Evolutionary conservation across 2,888 invertebrate species (phyloP).

Genomic region (Sicus ferrugineus): DNA sequence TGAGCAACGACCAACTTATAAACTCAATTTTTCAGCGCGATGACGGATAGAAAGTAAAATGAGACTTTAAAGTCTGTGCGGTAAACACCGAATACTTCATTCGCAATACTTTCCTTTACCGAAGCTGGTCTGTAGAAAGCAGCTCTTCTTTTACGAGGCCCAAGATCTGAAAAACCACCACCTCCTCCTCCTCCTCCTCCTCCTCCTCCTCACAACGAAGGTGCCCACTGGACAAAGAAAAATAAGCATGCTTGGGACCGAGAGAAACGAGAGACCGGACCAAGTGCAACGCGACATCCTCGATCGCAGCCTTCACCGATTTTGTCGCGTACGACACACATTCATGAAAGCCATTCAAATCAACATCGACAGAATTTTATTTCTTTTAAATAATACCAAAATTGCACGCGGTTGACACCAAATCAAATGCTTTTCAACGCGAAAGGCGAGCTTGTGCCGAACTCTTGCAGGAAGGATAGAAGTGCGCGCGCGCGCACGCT

Average conservation of each 20-base stretch:
- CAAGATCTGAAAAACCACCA: not conserved
- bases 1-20: not conserved
- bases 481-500: constrained; percentile 58
- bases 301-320: constrained; percentile 8
- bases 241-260: not conserved
- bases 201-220: not conserved
- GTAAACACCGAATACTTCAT: constrained; percentile 12
- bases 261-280: not conserved
- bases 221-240: not conserved
- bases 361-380: constrained; percentile 48
- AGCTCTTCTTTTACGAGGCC: not conserved
- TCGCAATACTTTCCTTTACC: constrained; percentile 58
- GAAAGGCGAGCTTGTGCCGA: constrained; percentile 8
- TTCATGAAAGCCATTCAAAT: constrained; percentile 43
- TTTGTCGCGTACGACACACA: constrained; percentile 17
- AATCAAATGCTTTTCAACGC: constrained; percentile 3
- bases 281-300: not conserved
- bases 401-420: constrained; percentile 15
- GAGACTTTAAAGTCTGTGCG: not conserved
- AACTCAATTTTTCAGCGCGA: not conserved
- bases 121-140: not conserved
- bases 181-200: not conserved
- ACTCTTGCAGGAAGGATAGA: constrained; percentile 38
- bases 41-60: not conserved
- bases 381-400: constrained; percentile 12